A percentile compares a stretch with the other conserved stretches of the same genome.
phyloP scores from a whole-genome alignment of 2,113 vertebrate species.

The Oxyura jamaicensis region DNA sequence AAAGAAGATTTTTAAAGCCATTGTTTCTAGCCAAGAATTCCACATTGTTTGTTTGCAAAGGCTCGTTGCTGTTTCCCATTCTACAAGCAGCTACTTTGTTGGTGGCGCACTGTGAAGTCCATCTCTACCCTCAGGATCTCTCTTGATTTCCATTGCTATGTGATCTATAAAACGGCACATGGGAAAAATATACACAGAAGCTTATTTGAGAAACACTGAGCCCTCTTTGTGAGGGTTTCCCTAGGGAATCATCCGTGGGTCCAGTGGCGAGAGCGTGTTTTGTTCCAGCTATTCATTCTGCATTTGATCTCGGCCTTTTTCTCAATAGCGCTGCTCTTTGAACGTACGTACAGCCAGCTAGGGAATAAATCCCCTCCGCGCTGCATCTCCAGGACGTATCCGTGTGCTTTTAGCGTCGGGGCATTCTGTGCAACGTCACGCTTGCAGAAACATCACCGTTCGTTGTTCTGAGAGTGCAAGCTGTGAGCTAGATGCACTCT shows the following conservation, averaged over 20 bases:
- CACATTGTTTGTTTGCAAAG: conserved; percentile 31
- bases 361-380: not conserved
- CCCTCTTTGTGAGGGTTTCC: not conserved
- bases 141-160: conserved; percentile 1
- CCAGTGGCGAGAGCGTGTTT: not conserved
- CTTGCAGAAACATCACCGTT: rapidly evolving
- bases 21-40: conserved; percentile 18
- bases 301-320: not conserved
- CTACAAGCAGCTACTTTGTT: conserved; percentile 28
- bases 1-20: not conserved
- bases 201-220: not conserved
- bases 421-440: rapidly evolving
- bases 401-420: not conserved
- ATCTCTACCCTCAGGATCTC: conserved; percentile 45
- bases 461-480: rapidly evolving
- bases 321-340: not conserved
- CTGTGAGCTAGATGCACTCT: rapidly evolving
- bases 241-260: not conserved
- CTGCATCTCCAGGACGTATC: not conserved
- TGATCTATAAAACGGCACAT: conserved; percentile 32
- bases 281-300: conserved; percentile 26
- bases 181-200: not conserved
- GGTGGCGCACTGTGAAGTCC: conserved; percentile 48
- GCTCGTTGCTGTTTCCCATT: not conserved
- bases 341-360: not conserved